These are phyloP conservation scores for Kryphioiulus occultus DNA, from an alignment of 2,888 invertebrate species.

Conservation along the genomic window DNA sequence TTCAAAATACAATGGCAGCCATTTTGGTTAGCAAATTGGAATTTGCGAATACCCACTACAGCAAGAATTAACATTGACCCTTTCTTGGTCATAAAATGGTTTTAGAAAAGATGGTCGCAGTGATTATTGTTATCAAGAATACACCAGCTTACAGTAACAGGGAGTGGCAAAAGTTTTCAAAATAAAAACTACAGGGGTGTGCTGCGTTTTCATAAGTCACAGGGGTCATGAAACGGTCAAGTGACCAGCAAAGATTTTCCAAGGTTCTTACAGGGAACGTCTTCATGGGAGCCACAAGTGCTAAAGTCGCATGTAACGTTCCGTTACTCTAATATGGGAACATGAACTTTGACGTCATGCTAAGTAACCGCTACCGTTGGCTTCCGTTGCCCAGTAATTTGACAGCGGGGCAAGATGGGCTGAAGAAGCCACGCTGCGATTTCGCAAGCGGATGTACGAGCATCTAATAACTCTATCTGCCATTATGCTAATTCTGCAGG, in stretches of 20 bases:
- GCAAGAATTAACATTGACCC: too few species aligned
- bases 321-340: background rate
- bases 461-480: constrained; percentile 3
- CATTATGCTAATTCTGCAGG: constrained; percentile 25
- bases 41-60: too few species aligned
- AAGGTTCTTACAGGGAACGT: background rate
- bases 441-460: background rate
- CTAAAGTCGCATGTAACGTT: background rate
- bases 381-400: background rate
- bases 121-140: too few species aligned
- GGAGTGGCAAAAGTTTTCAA: background rate
- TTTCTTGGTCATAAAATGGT: too few species aligned
- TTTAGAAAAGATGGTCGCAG: too few species aligned
- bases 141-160: too few species aligned
- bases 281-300: background rate
- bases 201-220: background rate
- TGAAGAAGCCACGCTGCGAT: background rate
- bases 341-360: background rate
- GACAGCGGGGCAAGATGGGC: background rate
- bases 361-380: background rate
- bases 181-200: too few species aligned
- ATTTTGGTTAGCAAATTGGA: too few species aligned
- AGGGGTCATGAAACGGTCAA: background rate
- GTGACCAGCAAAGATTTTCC: background rate
- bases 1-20: too few species aligned